Evolutionary conservation across 2,797 vertebrate species (phyloP).

Genomic region (Enteromius fasciolatus): DNA sequence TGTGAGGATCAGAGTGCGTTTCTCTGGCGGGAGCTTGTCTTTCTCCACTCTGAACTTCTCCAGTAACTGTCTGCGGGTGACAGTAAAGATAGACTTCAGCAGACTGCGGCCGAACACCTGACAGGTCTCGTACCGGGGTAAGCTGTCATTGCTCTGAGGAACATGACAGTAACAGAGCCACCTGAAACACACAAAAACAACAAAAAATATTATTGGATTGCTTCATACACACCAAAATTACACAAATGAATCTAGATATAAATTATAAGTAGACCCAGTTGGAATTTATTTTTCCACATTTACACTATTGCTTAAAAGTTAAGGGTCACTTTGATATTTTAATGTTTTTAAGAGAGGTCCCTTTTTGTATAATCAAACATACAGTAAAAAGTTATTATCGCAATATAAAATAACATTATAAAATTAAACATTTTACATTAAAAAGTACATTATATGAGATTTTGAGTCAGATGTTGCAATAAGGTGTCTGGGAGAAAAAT

Average conservation of each 20-base stretch:
- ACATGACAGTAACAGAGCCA: slow-evolving; percentile 99
- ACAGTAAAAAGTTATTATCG: neutral
- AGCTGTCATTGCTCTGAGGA: slow-evolving; percentile 96
- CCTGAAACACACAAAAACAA: slow-evolving; percentile 67
- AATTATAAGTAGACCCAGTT: neutral
- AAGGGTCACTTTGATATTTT: neutral
- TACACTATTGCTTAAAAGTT: neutral
- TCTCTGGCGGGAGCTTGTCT: slow-evolving; percentile 96
- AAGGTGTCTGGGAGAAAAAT: neutral
- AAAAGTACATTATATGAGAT: neutral
- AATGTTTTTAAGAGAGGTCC: neutral
- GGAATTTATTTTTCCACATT: neutral
- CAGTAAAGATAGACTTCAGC: slow-evolving; percentile 96
- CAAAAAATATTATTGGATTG: neutral
- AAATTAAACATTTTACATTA: no score
- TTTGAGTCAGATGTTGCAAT: neutral
- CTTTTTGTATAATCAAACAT: neutral
- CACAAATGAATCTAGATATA: neutral
- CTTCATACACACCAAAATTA: neutral
- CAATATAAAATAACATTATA: neutral
- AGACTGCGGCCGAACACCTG: slow-evolving; percentile 96
- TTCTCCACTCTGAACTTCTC: slow-evolving; percentile 99
- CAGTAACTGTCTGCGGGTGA: slow-evolving; percentile 93
- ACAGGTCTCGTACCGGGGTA: slow-evolving; percentile 95
- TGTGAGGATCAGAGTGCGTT: slow-evolving; percentile 96